A percentile compares a stretch with the other conserved stretches of the same genome.
phyloP scores from a whole-genome alignment of 2,888 invertebrate species.

The Epiblema foenella region DNA sequence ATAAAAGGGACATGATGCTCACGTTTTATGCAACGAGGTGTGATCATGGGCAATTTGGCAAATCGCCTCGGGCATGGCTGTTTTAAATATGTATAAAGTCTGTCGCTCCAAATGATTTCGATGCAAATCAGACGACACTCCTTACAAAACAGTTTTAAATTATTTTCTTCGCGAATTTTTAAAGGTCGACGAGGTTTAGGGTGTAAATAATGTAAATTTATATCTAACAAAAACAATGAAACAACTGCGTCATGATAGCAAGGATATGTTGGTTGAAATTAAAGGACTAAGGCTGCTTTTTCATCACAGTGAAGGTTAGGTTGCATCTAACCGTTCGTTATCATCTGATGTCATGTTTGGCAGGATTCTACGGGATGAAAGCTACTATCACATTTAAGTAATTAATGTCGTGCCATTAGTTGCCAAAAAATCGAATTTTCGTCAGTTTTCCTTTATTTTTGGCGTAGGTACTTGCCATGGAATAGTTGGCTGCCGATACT shows the following conservation, averaged over 20 bases:
- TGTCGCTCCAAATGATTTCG: constrained; percentile 53
- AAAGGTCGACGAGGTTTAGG: not conserved
- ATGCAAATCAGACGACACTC: constrained; percentile 57
- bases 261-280: too few relatives aligned
- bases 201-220: too few relatives aligned
- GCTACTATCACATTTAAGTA: too few relatives aligned
- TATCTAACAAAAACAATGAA: too few relatives aligned
- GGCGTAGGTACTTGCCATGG: not conserved
- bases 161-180: constrained; percentile 18
- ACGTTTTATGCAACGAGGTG: constrained; percentile 49
- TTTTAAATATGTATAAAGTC: constrained; percentile 54
- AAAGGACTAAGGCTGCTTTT: too few relatives aligned
- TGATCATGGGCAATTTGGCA: constrained; percentile 50
- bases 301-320: too few relatives aligned
- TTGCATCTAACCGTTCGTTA: too few relatives aligned
- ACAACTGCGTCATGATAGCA: too few relatives aligned
- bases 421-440: too few relatives aligned
- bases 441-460: not conserved
- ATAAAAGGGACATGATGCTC: constrained; percentile 46
- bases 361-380: too few relatives aligned
- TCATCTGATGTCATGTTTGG: too few relatives aligned
- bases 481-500: not conserved
- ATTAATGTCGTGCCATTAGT: too few relatives aligned
- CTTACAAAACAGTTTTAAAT: constrained; percentile 41
- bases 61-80: constrained; percentile 49